Evolutionary conservation across 2,888 invertebrate genomes (phyloP).

Genomic region (Anodontia alba): DNA sequence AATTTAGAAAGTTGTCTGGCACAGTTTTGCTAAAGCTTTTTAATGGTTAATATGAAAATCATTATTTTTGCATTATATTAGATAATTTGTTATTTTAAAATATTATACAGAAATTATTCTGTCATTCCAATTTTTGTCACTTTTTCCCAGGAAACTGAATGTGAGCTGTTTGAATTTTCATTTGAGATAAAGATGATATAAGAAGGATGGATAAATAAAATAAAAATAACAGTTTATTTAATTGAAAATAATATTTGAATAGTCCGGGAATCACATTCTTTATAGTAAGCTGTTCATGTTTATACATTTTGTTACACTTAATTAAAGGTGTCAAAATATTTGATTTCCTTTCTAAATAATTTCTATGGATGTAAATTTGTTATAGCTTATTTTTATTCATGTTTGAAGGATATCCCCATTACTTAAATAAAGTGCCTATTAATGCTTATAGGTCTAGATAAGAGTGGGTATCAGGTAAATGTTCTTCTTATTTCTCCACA

Average conservation of each 20-base stretch:
- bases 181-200: neutral
- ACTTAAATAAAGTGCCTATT: neutral
- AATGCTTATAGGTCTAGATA: too few species aligned
- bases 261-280: neutral
- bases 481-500: too few species aligned
- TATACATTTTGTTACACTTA: neutral
- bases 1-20: too few species aligned
- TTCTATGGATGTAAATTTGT: neutral
- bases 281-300: neutral
- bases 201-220: neutral
- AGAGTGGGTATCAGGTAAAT: too few species aligned
- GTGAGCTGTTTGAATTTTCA: neutral
- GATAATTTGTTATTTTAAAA: too few species aligned
- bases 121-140: neutral
- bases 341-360: neutral
- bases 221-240: slow-evolving; percentile 13
- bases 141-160: neutral
- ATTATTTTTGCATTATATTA: too few species aligned
- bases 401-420: neutral
- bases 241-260: slow-evolving; percentile 6
- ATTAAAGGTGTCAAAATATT: slow-evolving; percentile 11
- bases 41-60: too few species aligned
- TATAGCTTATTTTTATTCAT: neutral
- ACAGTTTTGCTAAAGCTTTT: too few species aligned
- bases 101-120: too few species aligned